phyloP scores from a whole-genome alignment of 2,888 invertebrate species.

The Gymnocheta viridis region DNA sequence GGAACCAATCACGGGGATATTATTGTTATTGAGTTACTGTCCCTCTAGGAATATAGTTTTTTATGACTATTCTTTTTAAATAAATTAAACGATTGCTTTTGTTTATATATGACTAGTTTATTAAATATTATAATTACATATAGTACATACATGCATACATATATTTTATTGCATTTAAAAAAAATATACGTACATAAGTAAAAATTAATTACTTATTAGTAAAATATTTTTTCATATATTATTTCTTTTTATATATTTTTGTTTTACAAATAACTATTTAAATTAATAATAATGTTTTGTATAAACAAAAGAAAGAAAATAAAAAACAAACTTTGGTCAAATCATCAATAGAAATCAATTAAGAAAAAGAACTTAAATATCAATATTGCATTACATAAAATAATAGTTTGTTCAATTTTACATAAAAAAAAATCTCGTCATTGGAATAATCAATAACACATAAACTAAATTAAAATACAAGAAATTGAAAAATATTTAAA shows the following conservation, averaged over 20 bases:
- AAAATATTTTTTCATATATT: conserved; percentile 29
- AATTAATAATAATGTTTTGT: neutral
- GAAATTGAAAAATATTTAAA: conserved; percentile 10
- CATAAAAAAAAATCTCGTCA: conserved; percentile 15
- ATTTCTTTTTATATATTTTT: conserved; percentile 39
- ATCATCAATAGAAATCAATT: conserved; percentile 16
- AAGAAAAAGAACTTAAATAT: conserved; percentile 41
- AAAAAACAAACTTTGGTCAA: conserved; percentile 63
- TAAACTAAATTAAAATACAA: conserved; percentile 20
- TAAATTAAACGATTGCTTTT: neutral
- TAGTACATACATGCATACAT: neutral
- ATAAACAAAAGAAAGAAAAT: conserved; percentile 24
- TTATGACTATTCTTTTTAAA: no score
- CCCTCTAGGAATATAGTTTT: no score
- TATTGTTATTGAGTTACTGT: no score
- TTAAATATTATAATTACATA: conserved; percentile 65
- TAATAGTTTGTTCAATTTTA: conserved; percentile 42
- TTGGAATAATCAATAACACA: conserved; percentile 56
- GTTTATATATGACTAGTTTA: conserved; percentile 70
- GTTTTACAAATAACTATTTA: conserved; percentile 12
- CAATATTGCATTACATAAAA: conserved; percentile 20
- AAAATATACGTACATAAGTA: conserved; percentile 42
- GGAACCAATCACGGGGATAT: no score
- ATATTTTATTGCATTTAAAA: conserved; percentile 18
- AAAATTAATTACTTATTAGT: conserved; percentile 56